phyloP scores from a whole-genome alignment of 2,888 invertebrate genomes.

The Lacanobia wlatinum region DNA sequence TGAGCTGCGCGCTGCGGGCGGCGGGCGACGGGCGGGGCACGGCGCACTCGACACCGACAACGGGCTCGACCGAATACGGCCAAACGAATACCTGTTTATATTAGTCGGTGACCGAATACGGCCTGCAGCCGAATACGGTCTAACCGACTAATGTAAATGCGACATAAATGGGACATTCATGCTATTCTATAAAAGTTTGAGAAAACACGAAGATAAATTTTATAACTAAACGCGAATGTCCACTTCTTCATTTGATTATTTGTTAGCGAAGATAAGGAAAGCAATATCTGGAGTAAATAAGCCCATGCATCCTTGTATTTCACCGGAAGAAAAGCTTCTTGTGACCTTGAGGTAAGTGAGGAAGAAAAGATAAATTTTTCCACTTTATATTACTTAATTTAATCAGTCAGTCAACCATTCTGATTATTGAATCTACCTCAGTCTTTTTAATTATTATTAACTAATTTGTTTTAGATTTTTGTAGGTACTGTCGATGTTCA shows the following conservation, averaged over 20 bases:
- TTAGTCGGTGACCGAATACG: no score
- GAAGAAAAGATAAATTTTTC: conserved; percentile 6
- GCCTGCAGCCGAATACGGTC: no score
- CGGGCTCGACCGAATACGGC: no score
- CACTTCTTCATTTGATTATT: conserved; percentile 24
- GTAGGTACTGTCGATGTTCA: no score
- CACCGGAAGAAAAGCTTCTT: conserved; percentile 20
- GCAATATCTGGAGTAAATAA: conserved; percentile 22
- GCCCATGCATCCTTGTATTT: conserved; percentile 18
- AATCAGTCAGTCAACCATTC: conserved; percentile 15
- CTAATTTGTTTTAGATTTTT: conserved; percentile 3
- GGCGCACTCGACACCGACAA: no score
- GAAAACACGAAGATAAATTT: conserved; percentile 13
- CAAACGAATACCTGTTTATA: no score
- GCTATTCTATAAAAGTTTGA: conserved; percentile 21
- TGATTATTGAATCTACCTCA: conserved; percentile 16
- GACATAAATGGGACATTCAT: conserved; percentile 4
- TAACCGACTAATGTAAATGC: no score
- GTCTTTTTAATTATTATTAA: conserved; percentile 5
- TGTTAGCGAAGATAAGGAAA: not conserved
- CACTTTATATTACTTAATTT: conserved; percentile 11
- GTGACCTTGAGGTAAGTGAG: conserved; percentile 20
- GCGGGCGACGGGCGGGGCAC: no score
- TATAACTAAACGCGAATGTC: conserved; percentile 26
- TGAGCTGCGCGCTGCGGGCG: no score